Percentiles rank a stretch among this genome's conserved stretches.
phyloP scores from a whole-genome alignment of 2,113 vertebrate species.

The Elephas maximus region DNA sequence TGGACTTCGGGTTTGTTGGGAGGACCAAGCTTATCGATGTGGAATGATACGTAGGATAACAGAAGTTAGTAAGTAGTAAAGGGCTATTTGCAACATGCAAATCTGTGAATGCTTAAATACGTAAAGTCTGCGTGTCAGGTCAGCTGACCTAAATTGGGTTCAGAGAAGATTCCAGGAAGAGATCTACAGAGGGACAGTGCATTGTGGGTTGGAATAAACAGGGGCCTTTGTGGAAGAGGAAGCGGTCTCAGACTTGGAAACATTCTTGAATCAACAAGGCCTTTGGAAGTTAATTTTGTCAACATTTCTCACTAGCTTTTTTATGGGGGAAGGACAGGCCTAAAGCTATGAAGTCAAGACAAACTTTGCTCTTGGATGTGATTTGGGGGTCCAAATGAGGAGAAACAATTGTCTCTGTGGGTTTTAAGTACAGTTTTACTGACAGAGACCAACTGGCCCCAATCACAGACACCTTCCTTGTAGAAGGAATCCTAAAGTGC shows the following conservation, averaged over 20 bases:
- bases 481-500: conserved; percentile 63
- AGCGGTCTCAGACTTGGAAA: background rate
- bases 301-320: background rate
- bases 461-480: conserved; percentile 63
- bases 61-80: background rate
- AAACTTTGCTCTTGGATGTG: conserved; percentile 67
- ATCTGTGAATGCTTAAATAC: background rate
- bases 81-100: background rate
- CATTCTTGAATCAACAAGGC: background rate
- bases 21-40: background rate
- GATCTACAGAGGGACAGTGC: background rate
- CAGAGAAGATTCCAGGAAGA: background rate
- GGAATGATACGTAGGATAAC: background rate
- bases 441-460: conserved; percentile 65
- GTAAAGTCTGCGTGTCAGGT: background rate
- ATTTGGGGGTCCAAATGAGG: conserved; percentile 74
- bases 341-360: conserved; percentile 57
- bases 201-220: background rate
- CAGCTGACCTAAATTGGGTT: background rate
- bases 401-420: conserved; percentile 68
- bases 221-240: background rate
- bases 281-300: conserved; percentile 36
- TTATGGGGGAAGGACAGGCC: background rate
- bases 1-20: conserved; percentile 8
- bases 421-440: conserved; percentile 67